Evolutionary conservation across 2,888 invertebrate genomes (phyloP), one percentile per base, ranked within the genome.

Genomic region (Rosalia funebris): DNA sequence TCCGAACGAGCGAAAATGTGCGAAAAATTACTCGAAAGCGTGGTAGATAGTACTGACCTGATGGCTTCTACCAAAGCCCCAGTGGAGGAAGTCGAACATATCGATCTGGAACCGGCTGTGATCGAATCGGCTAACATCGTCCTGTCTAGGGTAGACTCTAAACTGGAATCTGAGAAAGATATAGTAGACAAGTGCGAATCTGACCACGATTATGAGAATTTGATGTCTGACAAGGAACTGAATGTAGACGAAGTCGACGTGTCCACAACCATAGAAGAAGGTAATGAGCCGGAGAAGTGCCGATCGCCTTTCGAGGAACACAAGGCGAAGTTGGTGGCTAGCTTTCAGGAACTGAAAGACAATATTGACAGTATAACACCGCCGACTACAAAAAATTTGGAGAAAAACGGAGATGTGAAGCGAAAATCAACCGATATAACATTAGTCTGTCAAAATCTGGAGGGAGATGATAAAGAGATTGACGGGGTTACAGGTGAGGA

Each of bases 1-100:
- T 83, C 83, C 0, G 82, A 83, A 63, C 82, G 83, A 1, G 82
- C 83, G 1, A 83, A 83, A 55, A 75, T 82, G 34, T 84, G 84
- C 67, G 83, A 83, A 34, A 83, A 84, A 64, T 74, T 84, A 56
- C 68, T 84, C 1, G 75, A 83, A 45, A 82, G 82, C 15, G 82
- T 82, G 0, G 77, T 79, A 10, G 78, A 79, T 50, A 77, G 75
- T 57, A 73, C 65, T 0, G 75, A 77, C 48, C 62, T 77, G 32
- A 66, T 77, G 39, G 66, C 72, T 32, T 68, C 71, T 7, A 72
- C 72, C 55, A 68, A 73, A 37, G 45, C 57, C 9, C 58, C 60
- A 4, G 66, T 68, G 37, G 80, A 81, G 65, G 71, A 74, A 52
- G 75, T 77, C 0, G 73, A 73, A 47, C 71, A 74, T 20, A 73